These are phyloP conservation scores for Amphiprion ocellaris DNA, from an alignment of 2,113 vertebrate species.

Conservation along the genomic window DNA sequence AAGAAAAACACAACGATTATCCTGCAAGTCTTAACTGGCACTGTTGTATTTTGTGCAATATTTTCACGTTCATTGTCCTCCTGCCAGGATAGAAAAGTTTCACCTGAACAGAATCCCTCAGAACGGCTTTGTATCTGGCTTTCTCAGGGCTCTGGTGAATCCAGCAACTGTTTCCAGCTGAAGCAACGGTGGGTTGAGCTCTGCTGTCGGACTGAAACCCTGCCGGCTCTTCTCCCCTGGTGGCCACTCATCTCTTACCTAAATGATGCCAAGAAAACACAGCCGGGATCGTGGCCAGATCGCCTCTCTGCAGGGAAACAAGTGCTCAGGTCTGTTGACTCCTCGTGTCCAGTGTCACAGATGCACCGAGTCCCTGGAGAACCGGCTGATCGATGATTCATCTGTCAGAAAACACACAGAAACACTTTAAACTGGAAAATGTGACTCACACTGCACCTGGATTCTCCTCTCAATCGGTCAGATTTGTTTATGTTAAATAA, in stretches of 20 bases:
- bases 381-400: conserved; percentile 14
- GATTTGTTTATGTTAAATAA: background rate
- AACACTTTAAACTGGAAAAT: background rate
- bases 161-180: background rate
- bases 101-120: no score
- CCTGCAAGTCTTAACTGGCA: no score
- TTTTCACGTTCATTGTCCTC: no score
- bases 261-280: conserved; percentile 1
- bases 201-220: conserved; percentile 11
- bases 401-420: conserved; percentile 13
- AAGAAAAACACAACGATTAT: no score
- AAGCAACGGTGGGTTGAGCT: background rate
- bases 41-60: no score
- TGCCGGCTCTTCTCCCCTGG: background rate
- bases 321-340: conserved; percentile 30
- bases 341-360: background rate
- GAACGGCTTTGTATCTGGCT: no score
- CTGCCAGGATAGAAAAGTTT: no score
- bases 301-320: conserved; percentile 15
- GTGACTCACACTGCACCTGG: conserved; percentile 4
- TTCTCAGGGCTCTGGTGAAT: no score
- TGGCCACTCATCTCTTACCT: conserved; percentile 1
- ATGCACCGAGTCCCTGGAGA: background rate
- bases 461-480: background rate
- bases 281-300: conserved; percentile 7